Evolutionary conservation across 2,797 vertebrate genomes (phyloP).

Genomic region (Poecilia picta): DNA sequence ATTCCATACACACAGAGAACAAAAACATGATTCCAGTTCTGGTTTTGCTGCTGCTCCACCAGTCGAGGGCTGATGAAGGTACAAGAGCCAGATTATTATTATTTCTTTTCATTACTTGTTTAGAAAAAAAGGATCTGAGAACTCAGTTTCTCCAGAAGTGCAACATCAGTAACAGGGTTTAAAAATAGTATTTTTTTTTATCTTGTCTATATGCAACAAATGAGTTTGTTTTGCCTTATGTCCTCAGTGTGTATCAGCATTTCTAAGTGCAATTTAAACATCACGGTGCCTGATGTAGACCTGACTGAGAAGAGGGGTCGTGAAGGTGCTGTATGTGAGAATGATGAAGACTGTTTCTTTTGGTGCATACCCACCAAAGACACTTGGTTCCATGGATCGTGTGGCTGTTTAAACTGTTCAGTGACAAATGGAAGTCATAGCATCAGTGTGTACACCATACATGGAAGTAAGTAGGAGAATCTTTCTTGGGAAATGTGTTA

Average conservation of each 20-base stretch:
- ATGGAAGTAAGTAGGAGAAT: slow-evolving; percentile 3
- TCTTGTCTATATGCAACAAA: not conserved
- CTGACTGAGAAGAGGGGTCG: rapidly evolving
- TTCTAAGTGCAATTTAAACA: rapidly evolving
- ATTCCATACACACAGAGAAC: slow-evolving; percentile 4
- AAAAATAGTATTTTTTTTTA: not conserved
- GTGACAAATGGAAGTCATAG: rapidly evolving
- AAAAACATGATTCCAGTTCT: slow-evolving; percentile 41
- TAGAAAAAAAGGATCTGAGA: not conserved
- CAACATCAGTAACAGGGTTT: not conserved
- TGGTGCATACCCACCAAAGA: rapidly evolving
- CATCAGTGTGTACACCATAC: rapidly evolving
- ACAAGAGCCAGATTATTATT: not conserved
- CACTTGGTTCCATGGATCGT: rapidly evolving
- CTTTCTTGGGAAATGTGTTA: not conserved
- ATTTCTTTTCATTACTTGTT: not conserved
- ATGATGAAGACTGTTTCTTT: rapidly evolving
- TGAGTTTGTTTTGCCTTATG: not conserved
- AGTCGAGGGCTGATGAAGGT: slow-evolving; percentile 13
- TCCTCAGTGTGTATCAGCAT: slow-evolving; percentile 44
- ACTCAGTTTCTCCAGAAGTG: no score
- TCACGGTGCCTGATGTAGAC: rapidly evolving
- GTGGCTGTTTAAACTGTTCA: rapidly evolving
- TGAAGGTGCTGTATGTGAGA: rapidly evolving
- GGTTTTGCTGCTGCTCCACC: slow-evolving; percentile 38